These are phyloP conservation scores for Noctua janthina DNA, from an alignment of 2,888 invertebrate species.

Conservation along the genomic window DNA sequence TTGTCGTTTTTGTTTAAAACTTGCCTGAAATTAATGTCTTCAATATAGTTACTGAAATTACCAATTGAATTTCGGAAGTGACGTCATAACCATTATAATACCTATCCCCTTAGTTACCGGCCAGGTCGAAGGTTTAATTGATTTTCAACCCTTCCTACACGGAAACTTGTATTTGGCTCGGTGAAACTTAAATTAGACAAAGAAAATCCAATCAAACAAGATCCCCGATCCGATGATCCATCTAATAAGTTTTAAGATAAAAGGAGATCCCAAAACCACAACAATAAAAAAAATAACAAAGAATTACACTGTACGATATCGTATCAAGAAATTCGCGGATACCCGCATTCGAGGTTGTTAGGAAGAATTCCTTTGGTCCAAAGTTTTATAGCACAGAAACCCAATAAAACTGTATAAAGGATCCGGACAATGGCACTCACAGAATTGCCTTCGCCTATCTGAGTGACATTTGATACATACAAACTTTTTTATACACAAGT, in stretches of 20 bases:
- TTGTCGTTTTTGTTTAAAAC: neutral
- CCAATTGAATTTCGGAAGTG: conserved; percentile 27
- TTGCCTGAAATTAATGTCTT: conserved; percentile 10
- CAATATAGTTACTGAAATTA: conserved; percentile 1
- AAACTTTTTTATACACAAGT: conserved; percentile 54
- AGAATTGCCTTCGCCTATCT: conserved; percentile 69
- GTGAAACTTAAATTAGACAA: conserved; percentile 53
- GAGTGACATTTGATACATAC: conserved; percentile 68
- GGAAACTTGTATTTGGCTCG: conserved; percentile 39
- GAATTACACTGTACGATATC: conserved; percentile 68
- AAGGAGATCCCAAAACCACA: conserved; percentile 54
- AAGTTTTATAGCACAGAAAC: conserved; percentile 73
- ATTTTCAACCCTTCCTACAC: conserved; percentile 38
- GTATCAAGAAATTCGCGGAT: conserved; percentile 72
- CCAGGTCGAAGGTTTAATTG: conserved; percentile 42
- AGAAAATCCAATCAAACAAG: conserved; percentile 56
- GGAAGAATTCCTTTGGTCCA: conserved; percentile 73
- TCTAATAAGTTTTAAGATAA: conserved; percentile 64
- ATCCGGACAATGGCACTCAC: conserved; percentile 71
- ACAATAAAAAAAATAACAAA: conserved; percentile 70
- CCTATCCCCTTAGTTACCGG: conserved; percentile 10
- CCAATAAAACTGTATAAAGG: conserved; percentile 77
- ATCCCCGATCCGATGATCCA: conserved; percentile 44
- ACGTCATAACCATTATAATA: conserved; percentile 32
- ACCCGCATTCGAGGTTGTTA: conserved; percentile 70